Conservation (phyloP, 2,888 invertebrate genomes). For the Sisyra terminalis region DNA sequence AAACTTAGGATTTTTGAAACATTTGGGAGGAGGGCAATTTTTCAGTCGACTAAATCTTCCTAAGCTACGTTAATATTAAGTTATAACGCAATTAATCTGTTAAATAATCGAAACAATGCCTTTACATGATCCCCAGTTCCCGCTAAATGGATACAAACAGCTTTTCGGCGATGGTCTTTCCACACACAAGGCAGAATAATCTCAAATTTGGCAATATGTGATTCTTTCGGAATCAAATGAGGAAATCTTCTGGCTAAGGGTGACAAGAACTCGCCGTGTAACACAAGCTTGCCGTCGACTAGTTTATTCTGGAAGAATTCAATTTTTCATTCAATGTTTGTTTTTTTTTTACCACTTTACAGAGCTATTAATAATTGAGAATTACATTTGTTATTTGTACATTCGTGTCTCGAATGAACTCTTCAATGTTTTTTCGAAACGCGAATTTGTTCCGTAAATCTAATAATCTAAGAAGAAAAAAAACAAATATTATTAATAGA, state of each 20-base stretch:
- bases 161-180: conserved; percentile 49
- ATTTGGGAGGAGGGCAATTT: too few species aligned
- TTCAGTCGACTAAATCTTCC: too few species aligned
- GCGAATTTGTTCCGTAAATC: conserved; percentile 79
- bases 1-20: too few species aligned
- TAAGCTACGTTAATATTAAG: too few species aligned
- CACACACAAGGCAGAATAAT: conserved; percentile 68
- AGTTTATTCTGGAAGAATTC: neutral
- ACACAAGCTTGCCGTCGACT: conserved; percentile 21
- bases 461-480: conserved; percentile 57
- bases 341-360: neutral
- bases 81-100: too few species aligned
- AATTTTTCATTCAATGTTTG: neutral
- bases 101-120: too few species aligned
- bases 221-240: conserved; percentile 70
- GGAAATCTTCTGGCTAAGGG: conserved; percentile 74
- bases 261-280: conserved; percentile 77
- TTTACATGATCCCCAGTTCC: conserved; percentile 96
- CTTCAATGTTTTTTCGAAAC: conserved; percentile 63
- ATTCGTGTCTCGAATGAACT: conserved; percentile 64
- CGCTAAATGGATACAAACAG: conserved; percentile 86
- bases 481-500: conserved; percentile 11
- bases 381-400: conserved; percentile 72
- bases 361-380: conserved; percentile 8
- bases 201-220: conserved; percentile 72